phyloP scores from a whole-genome alignment of 2,888 invertebrate species.

The Pilophorus perplexus region DNA sequence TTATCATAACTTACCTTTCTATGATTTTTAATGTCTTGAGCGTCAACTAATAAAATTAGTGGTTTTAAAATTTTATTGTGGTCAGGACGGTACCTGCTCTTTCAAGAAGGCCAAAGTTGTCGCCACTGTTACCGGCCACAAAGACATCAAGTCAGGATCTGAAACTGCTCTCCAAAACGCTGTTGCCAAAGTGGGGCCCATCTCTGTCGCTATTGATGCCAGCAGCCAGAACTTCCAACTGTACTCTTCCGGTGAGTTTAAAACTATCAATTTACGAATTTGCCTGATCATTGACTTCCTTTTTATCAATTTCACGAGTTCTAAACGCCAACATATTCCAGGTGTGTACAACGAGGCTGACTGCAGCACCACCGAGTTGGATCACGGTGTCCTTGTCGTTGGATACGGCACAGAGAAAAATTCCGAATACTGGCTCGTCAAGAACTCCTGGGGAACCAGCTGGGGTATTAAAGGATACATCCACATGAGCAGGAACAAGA shows the following conservation, averaged over 20 bases:
- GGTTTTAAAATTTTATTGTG: too few species aligned
- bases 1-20: too few species aligned
- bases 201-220: slow-evolving; percentile 88
- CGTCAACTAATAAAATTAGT: too few species aligned
- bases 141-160: slow-evolving; percentile 68
- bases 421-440: slow-evolving; percentile 55
- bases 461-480: slow-evolving; percentile 58
- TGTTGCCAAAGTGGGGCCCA: slow-evolving; percentile 77
- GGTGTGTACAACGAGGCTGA: slow-evolving; percentile 54
- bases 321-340: too few species aligned
- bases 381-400: slow-evolving; percentile 58
- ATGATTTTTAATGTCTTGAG: too few species aligned
- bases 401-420: slow-evolving; percentile 56
- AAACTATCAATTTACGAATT: background rate
- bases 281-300: background rate
- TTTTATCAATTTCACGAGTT: too few species aligned
- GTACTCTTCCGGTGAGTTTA: slow-evolving; percentile 59
- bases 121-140: slow-evolving; percentile 77
- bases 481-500: slow-evolving; percentile 55
- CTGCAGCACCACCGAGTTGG: slow-evolving; percentile 53
- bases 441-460: slow-evolving; percentile 55
- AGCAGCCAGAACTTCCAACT: slow-evolving; percentile 80
- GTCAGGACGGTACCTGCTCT: slow-evolving; percentile 51
- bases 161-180: slow-evolving; percentile 73
- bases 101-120: slow-evolving; percentile 66